These are phyloP conservation scores for Calliscelio sp. DNA, from an alignment of 2,888 invertebrate species.

Conservation along the genomic window DNA sequence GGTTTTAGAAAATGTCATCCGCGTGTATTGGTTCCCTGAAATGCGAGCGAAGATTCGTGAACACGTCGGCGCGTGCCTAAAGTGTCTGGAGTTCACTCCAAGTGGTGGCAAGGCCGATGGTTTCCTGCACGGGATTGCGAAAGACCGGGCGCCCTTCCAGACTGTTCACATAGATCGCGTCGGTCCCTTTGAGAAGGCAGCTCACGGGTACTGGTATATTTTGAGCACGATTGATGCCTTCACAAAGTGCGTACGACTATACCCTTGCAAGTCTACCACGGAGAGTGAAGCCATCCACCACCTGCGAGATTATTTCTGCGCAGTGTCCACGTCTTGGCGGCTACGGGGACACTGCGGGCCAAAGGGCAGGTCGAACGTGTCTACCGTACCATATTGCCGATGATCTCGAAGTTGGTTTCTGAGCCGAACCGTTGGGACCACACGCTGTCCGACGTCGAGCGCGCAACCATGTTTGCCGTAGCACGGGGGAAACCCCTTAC, in stretches of 20 bases:
- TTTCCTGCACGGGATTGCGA: not conserved
- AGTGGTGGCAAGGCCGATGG: not conserved
- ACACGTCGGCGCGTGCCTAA: conserved; percentile 78
- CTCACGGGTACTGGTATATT: not conserved
- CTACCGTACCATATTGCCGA: conserved; percentile 67
- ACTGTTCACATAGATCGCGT: not conserved
- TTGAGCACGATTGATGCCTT: conserved; percentile 5
- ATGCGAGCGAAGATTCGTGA: conserved; percentile 71
- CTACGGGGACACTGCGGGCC: conserved; percentile 76
- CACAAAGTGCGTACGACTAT: conserved; percentile 1
- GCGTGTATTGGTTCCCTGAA: conserved; percentile 74
- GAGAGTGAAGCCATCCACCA: not conserved
- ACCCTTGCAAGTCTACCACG: conserved; percentile 5
- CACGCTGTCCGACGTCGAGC: not conserved
- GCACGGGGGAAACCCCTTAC: conserved; percentile 23
- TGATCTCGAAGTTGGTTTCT: conserved; percentile 71
- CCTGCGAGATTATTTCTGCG: not conserved
- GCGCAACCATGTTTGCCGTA: conserved; percentile 11
- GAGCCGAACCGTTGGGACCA: not conserved
- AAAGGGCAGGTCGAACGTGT: conserved; percentile 78
- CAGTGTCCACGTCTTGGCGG: conserved; percentile 73
- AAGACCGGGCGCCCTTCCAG: not conserved
- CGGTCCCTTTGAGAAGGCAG: not conserved
- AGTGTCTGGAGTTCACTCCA: conserved; percentile 66
- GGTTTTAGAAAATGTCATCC: conserved; percentile 56